phyloP scores from a whole-genome alignment of 2,888 invertebrate species.

The Magallana nippona region DNA sequence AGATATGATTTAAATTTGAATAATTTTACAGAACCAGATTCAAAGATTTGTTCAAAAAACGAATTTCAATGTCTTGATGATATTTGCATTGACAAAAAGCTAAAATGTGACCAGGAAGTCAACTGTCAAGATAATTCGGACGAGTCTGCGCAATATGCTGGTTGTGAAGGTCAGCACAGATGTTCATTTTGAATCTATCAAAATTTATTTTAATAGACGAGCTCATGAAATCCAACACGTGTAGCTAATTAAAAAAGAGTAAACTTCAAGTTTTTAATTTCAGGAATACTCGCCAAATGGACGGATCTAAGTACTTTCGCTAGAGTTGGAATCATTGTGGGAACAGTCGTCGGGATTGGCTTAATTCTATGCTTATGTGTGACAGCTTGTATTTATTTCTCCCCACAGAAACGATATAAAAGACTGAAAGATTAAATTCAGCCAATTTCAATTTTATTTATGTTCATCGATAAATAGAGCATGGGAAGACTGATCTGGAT shows the following conservation, averaged over 20 bases:
- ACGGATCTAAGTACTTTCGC: slow-evolving; percentile 30
- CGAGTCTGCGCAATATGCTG: slow-evolving; percentile 38
- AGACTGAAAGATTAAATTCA: slow-evolving; percentile 21
- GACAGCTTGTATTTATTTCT: neutral
- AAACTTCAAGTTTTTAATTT: neutral
- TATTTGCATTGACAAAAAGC: slow-evolving; percentile 37
- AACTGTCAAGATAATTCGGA: slow-evolving; percentile 42
- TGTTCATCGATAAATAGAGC: no score
- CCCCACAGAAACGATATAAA: neutral
- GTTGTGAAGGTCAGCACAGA: slow-evolving; percentile 43
- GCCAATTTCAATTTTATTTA: no score
- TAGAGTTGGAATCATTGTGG: slow-evolving; percentile 31
- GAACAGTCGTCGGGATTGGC: neutral
- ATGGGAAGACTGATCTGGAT: no score
- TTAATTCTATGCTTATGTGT: neutral
- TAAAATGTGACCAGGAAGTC: slow-evolving; percentile 42
- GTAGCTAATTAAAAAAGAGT: no score
- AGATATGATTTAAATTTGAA: no score
- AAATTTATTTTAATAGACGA: no score
- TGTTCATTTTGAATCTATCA: no score
- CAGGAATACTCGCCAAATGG: slow-evolving; percentile 42
- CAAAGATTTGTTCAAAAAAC: slow-evolving; percentile 32
- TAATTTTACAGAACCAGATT: neutral
- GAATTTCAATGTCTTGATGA: slow-evolving; percentile 43
- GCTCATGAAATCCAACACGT: no score